phyloP scores from a whole-genome alignment of 1,140 invertebrate genomes.

The Oryzaephilus surinamensis region DNA sequence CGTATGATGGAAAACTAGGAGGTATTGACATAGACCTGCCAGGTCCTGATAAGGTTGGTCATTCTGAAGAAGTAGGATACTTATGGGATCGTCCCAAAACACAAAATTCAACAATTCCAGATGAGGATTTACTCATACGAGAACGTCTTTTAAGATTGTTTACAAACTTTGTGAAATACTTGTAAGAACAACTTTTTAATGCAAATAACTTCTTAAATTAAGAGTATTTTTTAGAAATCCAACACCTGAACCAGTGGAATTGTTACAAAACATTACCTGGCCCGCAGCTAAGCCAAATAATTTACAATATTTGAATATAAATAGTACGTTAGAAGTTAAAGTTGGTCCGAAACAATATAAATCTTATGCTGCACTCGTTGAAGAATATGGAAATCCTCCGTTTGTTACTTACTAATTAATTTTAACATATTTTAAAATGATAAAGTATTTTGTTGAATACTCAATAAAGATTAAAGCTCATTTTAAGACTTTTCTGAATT shows the following conservation, averaged over 20 bases:
- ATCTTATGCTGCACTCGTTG: too few relatives aligned
- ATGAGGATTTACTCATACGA: conserved; percentile 3
- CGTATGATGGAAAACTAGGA: conserved; percentile 13
- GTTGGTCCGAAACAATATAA: too few relatives aligned
- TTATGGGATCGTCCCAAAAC: conserved; percentile 1
- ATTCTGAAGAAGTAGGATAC: conserved; percentile 7
- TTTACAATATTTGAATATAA: not conserved
- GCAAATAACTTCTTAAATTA: not conserved
- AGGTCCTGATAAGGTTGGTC: conserved; percentile 6
- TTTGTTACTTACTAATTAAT: too few relatives aligned
- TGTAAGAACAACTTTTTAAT: conserved; percentile 6
- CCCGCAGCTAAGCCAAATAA: not conserved
- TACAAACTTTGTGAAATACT: conserved; percentile 15
- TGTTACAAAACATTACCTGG: conserved; percentile 3
- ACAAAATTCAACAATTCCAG: not conserved
- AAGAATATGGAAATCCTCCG: too few relatives aligned
- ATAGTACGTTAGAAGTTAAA: too few relatives aligned
- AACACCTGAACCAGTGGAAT: not conserved
- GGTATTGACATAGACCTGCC: not conserved
- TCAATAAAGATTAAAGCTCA: too few relatives aligned
- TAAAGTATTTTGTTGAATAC: too few relatives aligned
- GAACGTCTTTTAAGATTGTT: conserved; percentile 7
- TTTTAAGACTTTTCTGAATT: too few relatives aligned
- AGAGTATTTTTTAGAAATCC: conserved; percentile 3
- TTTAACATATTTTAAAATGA: too few relatives aligned